Evolutionary conservation across 2,113 vertebrate species (phyloP), one percentile per base, ranked within the genome.

Genomic region (Tursiops truncatus): DNA sequence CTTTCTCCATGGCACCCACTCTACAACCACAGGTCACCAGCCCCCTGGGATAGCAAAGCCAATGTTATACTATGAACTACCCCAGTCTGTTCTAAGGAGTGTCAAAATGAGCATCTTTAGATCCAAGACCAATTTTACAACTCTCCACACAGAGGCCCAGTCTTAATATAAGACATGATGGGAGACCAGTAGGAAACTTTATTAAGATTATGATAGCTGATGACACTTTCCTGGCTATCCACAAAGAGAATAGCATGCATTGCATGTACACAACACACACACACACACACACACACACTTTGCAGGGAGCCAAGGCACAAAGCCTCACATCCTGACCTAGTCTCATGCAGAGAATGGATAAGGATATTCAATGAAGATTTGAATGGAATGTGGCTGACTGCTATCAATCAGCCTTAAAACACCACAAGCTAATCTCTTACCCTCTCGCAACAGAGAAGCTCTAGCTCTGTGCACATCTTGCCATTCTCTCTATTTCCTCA

Each of bases 71-170:
- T 65, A 36, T 44, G 26, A 79, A 62, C 21, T 68, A 33, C 1
- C 63, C 5, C 5, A 41, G 18, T 10, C 3, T 80, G 31, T 58
- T 65, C 23, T 41, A 80, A 84, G 50, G 53, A 82, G 12, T 53
- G 44, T 76, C 47, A 71, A 70, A 76, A 56, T 36, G 23, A 92
- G 1, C 3, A 18, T 68, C 38, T 92, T 85, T 53, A 17, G 58
- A 82, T 92, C 5, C 6, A 60, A 92, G 73, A 71, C 26, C 82
- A 25, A 88, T 76, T 84, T 89, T 84, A 65, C 33, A 58, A 44
- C 14, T 60, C 5, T 89, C 14, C 28, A 10, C 21, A 36, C 0
- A 60, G 28, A 6, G 3, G 0, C 7, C 17, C 6, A 76, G 11
- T 89, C 20, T 13, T 41, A 80, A 79, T 11, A 71, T 11, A 25